phyloP scores from a whole-genome alignment of 1,140 invertebrate species.

The Tribolium madens region DNA sequence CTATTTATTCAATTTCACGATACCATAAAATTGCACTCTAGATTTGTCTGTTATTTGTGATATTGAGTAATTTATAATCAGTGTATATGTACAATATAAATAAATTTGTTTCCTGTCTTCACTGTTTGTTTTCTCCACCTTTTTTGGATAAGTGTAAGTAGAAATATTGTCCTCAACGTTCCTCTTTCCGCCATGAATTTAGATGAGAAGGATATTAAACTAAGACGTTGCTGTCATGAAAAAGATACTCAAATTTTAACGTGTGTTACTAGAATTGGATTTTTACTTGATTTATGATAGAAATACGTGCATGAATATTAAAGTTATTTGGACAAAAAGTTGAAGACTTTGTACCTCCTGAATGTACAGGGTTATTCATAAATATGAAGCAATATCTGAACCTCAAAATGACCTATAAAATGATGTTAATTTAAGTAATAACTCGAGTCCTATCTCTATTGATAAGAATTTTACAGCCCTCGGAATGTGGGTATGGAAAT shows the following conservation, averaged over 20 bases:
- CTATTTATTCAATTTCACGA: background rate
- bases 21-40: background rate
- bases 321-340: background rate
- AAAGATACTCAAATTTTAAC: constrained; percentile 48
- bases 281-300: constrained; percentile 54
- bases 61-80: background rate
- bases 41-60: background rate
- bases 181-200: constrained; percentile 49
- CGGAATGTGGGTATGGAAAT: too few relatives aligned
- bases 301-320: constrained; percentile 52
- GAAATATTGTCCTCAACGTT: constrained; percentile 27
- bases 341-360: too few relatives aligned
- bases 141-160: too few relatives aligned
- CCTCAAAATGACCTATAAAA: too few relatives aligned
- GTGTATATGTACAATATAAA: background rate
- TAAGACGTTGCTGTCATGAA: constrained; percentile 49
- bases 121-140: too few relatives aligned
- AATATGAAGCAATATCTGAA: too few relatives aligned
- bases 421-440: too few relatives aligned
- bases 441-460: too few relatives aligned
- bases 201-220: constrained; percentile 50
- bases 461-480: too few relatives aligned
- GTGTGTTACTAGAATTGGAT: constrained; percentile 50
- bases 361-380: too few relatives aligned
- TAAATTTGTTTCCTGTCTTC: background rate